Conservation (phyloP, 2,888 invertebrate genomes). For the Cryptocephalus primarius region DNA sequence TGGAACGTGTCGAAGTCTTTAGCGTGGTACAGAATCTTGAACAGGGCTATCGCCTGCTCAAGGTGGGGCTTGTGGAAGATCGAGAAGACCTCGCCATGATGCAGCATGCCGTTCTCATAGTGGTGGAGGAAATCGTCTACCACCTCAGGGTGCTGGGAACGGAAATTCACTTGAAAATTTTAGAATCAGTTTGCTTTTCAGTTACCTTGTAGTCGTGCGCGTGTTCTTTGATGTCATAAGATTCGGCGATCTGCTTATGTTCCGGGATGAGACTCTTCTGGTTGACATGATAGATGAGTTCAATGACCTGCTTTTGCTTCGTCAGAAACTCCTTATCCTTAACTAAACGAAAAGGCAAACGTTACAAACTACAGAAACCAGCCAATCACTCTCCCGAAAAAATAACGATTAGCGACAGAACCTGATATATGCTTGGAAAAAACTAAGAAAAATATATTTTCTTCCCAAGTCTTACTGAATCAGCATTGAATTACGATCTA, state of each 20-base stretch:
- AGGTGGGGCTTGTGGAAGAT: conserved; percentile 48
- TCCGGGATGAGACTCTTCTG: neutral
- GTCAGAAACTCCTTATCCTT: neutral
- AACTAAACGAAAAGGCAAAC: neutral
- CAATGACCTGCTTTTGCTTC: neutral
- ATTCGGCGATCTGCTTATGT: neutral
- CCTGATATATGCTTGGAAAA: too few relatives aligned
- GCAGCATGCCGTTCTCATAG: conserved; percentile 44
- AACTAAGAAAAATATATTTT: too few relatives aligned
- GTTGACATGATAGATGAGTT: neutral
- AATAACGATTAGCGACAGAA: too few relatives aligned
- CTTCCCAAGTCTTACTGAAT: too few relatives aligned
- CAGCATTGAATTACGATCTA: too few relatives aligned
- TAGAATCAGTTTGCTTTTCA: neutral
- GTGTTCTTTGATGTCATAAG: neutral
- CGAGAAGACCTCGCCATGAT: conserved; percentile 50
- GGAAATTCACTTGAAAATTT: neutral
- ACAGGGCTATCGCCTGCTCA: conserved; percentile 52
- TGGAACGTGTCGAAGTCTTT: conserved; percentile 61
- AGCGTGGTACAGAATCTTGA: conserved; percentile 56
- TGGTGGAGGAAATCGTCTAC: conserved; percentile 46
- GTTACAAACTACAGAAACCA: neutral
- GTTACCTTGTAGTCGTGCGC: neutral
- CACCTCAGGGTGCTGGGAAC: conserved; percentile 43
- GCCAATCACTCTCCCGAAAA: too few relatives aligned